These are phyloP conservation scores for Falco concolor DNA, from an alignment of 2,797 vertebrate genomes.

Conservation along the genomic window DNA sequence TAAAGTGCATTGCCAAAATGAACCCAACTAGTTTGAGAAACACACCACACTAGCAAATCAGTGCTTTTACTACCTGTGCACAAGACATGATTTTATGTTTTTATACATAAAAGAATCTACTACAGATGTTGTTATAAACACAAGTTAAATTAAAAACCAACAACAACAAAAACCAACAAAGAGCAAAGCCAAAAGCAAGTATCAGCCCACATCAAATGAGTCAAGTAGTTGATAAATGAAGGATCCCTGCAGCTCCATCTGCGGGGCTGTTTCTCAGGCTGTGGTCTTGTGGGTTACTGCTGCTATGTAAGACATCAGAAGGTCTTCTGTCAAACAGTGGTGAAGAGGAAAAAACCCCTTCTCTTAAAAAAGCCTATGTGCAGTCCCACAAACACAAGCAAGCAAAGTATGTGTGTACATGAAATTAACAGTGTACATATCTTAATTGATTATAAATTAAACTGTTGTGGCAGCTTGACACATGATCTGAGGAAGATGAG, in stretches of 20 bases:
- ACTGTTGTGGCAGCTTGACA: background rate
- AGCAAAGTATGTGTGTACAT: background rate
- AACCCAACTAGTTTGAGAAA: background rate
- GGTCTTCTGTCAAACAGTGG: background rate
- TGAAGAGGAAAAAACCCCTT: rapidly evolving
- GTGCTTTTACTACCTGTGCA: background rate
- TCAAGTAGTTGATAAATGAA: background rate
- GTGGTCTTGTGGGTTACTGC: background rate
- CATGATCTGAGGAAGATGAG: background rate
- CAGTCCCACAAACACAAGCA: background rate
- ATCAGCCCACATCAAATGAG: background rate
- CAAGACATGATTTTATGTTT: background rate
- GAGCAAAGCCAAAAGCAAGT: background rate
- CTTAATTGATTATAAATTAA: background rate
- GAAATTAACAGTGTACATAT: background rate
- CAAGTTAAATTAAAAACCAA: background rate
- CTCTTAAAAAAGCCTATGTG: background rate
- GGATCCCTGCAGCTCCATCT: background rate
- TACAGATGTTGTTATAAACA: background rate
- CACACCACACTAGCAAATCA: background rate
- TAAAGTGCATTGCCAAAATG: background rate
- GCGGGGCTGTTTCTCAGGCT: background rate
- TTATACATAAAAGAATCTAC: background rate
- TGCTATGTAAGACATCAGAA: background rate
- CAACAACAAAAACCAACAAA: background rate